Evolutionary conservation across 2,797 vertebrate genomes (phyloP), one percentile per base, ranked within the genome.

Genomic region (Apodemus agrarius): DNA sequence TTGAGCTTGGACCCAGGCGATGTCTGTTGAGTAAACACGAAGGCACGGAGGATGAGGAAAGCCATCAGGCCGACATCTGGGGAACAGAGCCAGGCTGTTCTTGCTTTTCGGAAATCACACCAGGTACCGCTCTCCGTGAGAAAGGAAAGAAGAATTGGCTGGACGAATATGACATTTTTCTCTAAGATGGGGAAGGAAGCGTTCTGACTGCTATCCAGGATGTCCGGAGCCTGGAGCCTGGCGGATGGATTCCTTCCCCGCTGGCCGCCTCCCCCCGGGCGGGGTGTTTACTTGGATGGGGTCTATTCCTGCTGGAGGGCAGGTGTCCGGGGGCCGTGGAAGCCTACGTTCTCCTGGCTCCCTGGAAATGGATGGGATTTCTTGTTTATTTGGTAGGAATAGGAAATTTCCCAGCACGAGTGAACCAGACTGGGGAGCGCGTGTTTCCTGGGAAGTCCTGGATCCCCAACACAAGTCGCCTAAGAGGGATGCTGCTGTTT

Each of bases 101-200:
- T 92, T 78, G 81, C 92, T 96, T 93, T 97, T 80, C 78, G 52
- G 90, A 95, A 95, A 86, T 78, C 46, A 1, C 65, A 76, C 69
- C 21, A 79, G 61, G 49, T 59, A 40, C 24, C 37, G 95, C 80
- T 92, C 98, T 98, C 22, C 40, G 12, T 88, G 94, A 67, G 96
- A 97, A 98, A 98, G 98, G 98, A 97, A 98, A 93, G 82, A 95
- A 92, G 97, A 98, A 86, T 94, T 98, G 98, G 98, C 98, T 96
- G 93, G 95, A 96, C 43, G 94, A 57, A 94, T 89, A 1, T 85
- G 98, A 98, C 92, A 98, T 99, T 98, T 98, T 98, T 98, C 98
- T 98, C 97, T n/a, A 52, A 89, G 98, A 98, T 98, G 98, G 96
- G 96, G 98, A 98, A 98, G 98, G 98, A 99, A 98, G 97, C 95